Base-by-base conservation (phyloP, 1,140 invertebrate species). In the Drosophila bipectinata region DNA sequence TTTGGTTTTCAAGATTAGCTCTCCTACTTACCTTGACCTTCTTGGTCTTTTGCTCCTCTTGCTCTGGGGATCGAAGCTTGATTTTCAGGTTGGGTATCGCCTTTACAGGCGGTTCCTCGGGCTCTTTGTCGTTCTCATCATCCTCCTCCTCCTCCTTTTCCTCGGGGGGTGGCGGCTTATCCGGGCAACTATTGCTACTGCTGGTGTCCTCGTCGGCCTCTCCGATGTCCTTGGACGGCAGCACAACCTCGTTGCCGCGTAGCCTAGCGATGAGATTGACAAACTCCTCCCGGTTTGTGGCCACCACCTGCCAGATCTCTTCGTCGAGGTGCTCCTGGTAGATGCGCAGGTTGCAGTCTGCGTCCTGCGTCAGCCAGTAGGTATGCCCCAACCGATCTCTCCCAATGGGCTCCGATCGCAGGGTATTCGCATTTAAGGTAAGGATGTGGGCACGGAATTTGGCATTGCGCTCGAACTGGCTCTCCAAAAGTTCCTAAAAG, bases 251-350 rank as follows among this genome's bases (percentile, higher is more conserved):
- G 34, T 95, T 95, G 79, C 94, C 94, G 47, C 95, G 94, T 28
- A 98, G 92, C 60, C 95, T 93, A 28, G 92, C 92, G 82, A 98
- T 97, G 7, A 98, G 93, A 80, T 94, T 93, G 15, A 95, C 94
- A 63, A 98, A 92, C 73, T 96, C 95, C 69, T 96, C 95, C 54
- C 96, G 92, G 90, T 95, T 95, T 95, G 95, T 97, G 68, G 97
- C 98, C 71, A 99, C 95, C 39, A 99, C 93, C 90, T 97, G 95
- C 98, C 98, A 99, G 14, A 96, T 97, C 91, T 99, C 97, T 90
- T 99, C 98, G 93, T 99, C 98, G 58, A 96, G 94, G 91, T 99
- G 97, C 93, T 99, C 98, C 84, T 95, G 95, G 92, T 98, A 99
- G 21, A 99, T 94, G 69, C 97, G 94, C 44, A 99, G 93, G 93